A percentile compares a stretch with the other conserved stretches of the same genome.
Conservation (phyloP, 37 sponge, comb jelly and placozoan genomes). For the Oopsacas minuta region DNA sequence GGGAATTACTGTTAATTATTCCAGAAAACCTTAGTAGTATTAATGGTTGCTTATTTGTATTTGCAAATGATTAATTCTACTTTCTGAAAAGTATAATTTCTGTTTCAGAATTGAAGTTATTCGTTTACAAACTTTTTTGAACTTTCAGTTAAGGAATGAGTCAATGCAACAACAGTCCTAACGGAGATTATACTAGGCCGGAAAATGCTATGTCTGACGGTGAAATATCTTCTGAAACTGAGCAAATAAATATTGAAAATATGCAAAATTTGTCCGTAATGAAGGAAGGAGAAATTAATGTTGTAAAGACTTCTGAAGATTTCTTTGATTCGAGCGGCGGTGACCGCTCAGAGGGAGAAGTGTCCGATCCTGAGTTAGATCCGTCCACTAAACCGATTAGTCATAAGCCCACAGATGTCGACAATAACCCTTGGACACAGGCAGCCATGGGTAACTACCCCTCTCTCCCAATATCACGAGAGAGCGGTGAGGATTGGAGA, state of each 20-base stretch:
- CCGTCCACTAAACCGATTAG: background rate
- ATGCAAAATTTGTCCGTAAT: background rate
- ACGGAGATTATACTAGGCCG: background rate
- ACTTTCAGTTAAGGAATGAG: background rate
- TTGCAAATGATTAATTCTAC: too few species aligned
- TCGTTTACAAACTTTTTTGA: too few species aligned
- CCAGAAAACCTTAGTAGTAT: too few species aligned
- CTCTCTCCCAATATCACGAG: background rate
- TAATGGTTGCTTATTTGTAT: too few species aligned
- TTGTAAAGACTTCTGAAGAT: background rate
- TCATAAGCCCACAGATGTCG: background rate
- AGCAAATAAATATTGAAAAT: background rate
- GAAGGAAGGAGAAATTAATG: background rate
- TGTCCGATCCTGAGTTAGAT: background rate
- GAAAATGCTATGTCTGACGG: slow-evolving; percentile 13
- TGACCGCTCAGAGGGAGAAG: background rate
- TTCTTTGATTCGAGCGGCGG: slow-evolving; percentile 7
- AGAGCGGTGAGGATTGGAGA: background rate
- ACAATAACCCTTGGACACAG: background rate
- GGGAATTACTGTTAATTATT: too few species aligned
- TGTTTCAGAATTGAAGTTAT: too few species aligned
- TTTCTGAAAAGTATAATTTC: too few species aligned
- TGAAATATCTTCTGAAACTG: background rate
- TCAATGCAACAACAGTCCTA: background rate
- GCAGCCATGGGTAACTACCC: slow-evolving; percentile 14